Percentiles rank a stretch among this genome's conserved stretches.
These are phyloP conservation scores for Monopis laevigella DNA, from an alignment of 2,888 invertebrate species.

Conservation along the genomic window DNA sequence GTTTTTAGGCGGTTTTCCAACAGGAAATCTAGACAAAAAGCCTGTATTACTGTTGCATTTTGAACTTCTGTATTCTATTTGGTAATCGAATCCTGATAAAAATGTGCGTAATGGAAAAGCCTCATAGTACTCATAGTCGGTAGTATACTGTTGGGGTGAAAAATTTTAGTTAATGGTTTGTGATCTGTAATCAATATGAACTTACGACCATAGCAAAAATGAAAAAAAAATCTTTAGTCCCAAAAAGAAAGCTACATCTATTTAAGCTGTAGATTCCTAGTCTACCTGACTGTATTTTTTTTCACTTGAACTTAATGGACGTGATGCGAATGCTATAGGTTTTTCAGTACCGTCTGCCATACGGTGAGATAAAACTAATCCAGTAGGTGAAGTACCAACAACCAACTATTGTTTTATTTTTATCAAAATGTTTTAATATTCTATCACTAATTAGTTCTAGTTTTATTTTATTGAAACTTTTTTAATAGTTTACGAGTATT, in stretches of 20 bases:
- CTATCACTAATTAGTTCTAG: background rate
- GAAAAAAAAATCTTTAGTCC: constrained; percentile 29
- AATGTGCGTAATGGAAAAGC: constrained; percentile 22
- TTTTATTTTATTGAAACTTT: background rate
- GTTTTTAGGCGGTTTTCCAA: background rate
- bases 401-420: background rate
- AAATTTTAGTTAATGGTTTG: constrained; percentile 27
- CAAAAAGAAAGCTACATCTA: constrained; percentile 26
- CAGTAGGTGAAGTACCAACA: background rate
- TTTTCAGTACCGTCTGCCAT: background rate
- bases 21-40: constrained; percentile 16
- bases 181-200: constrained; percentile 31
- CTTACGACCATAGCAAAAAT: constrained; percentile 27
- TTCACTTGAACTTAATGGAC: no score
- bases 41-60: constrained; percentile 15
- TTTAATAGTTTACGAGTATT: background rate
- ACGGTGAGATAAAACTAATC: background rate
- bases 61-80: constrained; percentile 18
- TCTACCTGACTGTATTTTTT: no score
- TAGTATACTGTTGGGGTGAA: constrained; percentile 24
- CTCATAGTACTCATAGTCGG: constrained; percentile 20
- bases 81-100: constrained; percentile 23
- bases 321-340: no score
- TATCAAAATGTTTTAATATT: background rate
- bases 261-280: constrained; percentile 33